Percentiles rank a stretch among this genome's conserved stretches.
Evolutionary conservation across 2,888 invertebrate species (phyloP).

Genomic region (Drosophila incognita): DNA sequence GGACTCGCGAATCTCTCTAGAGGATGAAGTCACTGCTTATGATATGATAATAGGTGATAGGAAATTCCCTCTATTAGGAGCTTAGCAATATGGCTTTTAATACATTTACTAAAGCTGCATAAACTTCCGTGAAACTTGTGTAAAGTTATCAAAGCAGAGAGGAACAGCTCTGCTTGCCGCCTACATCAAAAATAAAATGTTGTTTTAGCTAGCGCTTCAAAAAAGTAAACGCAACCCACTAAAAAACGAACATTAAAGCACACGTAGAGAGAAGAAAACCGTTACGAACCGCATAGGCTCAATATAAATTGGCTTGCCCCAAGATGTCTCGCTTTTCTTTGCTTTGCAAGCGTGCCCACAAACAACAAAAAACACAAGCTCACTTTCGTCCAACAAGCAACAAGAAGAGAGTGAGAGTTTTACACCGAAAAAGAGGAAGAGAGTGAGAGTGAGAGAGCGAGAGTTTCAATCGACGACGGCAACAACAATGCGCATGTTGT

Average conservation of each 20-base stretch:
- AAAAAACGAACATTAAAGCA: neutral
- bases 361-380: constrained; percentile 24
- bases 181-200: neutral
- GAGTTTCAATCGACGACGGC: constrained; percentile 52
- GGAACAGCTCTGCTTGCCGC: neutral
- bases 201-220: neutral
- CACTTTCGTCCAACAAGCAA: constrained; percentile 14
- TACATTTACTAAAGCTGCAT: neutral
- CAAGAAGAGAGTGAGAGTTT: constrained; percentile 52
- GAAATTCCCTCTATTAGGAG: neutral
- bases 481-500: constrained; percentile 80
- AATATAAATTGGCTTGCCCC: constrained; percentile 58
- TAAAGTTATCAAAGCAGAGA: neutral
- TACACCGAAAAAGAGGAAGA: constrained; percentile 32
- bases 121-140: neutral
- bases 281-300: constrained; percentile 31
- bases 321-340: constrained; percentile 35
- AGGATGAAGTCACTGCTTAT: neutral
- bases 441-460: constrained; percentile 30
- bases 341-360: constrained; percentile 44
- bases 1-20: neutral
- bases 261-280: constrained; percentile 8
- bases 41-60: neutral
- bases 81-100: neutral
- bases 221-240: neutral